Conservation (phyloP, 1,140 invertebrate genomes). For the Lordiphosa collinella region DNA sequence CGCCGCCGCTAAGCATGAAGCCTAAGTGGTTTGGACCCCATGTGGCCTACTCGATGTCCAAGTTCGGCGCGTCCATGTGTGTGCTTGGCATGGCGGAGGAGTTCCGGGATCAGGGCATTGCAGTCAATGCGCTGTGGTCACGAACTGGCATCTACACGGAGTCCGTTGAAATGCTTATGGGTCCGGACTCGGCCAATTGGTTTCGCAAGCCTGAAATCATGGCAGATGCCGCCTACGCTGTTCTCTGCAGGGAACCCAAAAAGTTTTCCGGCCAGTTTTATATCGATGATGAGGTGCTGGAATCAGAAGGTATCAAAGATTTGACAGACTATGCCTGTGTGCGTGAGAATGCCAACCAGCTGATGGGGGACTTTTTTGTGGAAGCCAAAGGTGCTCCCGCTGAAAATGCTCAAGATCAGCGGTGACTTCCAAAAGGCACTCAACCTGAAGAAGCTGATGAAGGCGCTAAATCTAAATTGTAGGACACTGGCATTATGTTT, state of each 20-base stretch:
- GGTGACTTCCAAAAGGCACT: slow-evolving; percentile 97
- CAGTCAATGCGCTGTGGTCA: slow-evolving; percentile 98
- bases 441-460: slow-evolving; percentile 97
- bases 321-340: slow-evolving; percentile 92
- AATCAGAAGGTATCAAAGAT: slow-evolving; percentile 89
- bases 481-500: slow-evolving; percentile 24
- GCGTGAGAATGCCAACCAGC: slow-evolving; percentile 84
- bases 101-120: slow-evolving; percentile 90
- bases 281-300: slow-evolving; percentile 95
- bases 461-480: slow-evolving; percentile 87
- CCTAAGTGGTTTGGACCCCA: slow-evolving; percentile 95
- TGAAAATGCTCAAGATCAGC: slow-evolving; percentile 85
- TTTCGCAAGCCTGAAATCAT: slow-evolving; percentile 95
- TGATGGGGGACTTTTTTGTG: slow-evolving; percentile 96
- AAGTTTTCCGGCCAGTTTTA: slow-evolving; percentile 93
- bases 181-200: slow-evolving; percentile 82
- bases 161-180: slow-evolving; percentile 96
- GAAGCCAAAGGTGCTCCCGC: slow-evolving; percentile 80
- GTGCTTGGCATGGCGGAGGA: slow-evolving; percentile 97
- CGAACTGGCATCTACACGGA: slow-evolving; percentile 96
- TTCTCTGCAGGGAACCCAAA: slow-evolving; percentile 88
- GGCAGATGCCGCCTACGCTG: slow-evolving; percentile 95
- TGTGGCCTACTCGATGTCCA: slow-evolving; percentile 98
- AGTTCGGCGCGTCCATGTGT: slow-evolving; percentile 99
- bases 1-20: slow-evolving; percentile 95